Evolutionary conservation across 2,113 vertebrate genomes (phyloP).

Genomic region (Pelusios castaneus): DNA sequence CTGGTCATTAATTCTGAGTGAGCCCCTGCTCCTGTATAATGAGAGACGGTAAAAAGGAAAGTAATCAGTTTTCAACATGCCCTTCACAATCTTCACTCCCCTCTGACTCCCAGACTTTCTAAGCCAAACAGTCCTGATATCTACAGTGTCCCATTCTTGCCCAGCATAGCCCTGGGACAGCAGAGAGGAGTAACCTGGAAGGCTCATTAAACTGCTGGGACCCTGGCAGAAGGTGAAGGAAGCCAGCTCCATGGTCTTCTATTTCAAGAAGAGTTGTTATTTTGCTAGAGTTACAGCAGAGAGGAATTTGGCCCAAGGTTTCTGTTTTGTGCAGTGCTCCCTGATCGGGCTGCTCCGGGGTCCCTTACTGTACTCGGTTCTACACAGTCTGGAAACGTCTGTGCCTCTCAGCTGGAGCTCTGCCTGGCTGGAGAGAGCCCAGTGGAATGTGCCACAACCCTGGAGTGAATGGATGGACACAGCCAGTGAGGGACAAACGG

Average conservation of each 20-base stretch:
- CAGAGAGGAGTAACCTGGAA: neutral
- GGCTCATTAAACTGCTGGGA: neutral
- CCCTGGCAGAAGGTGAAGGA: neutral
- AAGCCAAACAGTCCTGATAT: neutral
- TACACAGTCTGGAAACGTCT: neutral
- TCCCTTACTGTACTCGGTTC: neutral
- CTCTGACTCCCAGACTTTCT: neutral
- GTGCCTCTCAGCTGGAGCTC: neutral
- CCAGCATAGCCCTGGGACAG: rapidly evolving
- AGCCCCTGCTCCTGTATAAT: neutral
- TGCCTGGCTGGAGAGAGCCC: neutral
- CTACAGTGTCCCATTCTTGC: rapidly evolving
- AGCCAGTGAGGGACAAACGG: neutral
- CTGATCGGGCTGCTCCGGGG: neutral
- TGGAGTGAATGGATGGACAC: neutral
- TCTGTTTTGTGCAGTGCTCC: too few relatives aligned
- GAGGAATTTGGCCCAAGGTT: neutral
- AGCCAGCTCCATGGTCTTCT: neutral
- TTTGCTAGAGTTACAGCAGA: neutral
- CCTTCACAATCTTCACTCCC: neutral
- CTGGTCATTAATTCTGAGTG: neutral
- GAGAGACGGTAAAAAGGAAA: neutral
- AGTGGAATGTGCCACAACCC: neutral
- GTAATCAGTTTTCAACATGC: neutral
- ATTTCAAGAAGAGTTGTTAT: neutral